Evolutionary conservation across 2,797 vertebrate species (phyloP).

Genomic region (Austrolebias charrua): DNA sequence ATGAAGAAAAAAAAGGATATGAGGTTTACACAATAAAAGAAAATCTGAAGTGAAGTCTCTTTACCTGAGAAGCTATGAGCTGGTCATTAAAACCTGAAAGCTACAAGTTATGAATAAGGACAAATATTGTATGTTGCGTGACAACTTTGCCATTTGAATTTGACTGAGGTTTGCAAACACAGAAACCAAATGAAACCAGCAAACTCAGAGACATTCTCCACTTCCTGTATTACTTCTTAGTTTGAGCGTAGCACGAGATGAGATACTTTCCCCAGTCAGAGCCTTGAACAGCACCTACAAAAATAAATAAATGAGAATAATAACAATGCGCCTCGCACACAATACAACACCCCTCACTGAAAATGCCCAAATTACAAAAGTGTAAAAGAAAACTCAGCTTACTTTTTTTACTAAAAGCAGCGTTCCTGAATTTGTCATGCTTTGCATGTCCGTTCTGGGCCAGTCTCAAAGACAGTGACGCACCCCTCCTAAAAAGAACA

Average conservation of each 20-base stretch:
- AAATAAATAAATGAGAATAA: not conserved
- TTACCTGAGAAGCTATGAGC: not conserved
- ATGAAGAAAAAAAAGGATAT: too few relatives aligned
- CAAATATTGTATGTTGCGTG: not conserved
- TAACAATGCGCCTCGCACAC: too few relatives aligned
- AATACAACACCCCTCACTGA: not conserved
- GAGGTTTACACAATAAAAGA: too few relatives aligned
- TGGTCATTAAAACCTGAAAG: conserved; percentile 1
- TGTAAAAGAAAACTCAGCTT: conserved; percentile 26
- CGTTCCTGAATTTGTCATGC: conserved; percentile 57
- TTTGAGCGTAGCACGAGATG: conserved; percentile 61
- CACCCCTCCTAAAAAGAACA: conserved; percentile 70
- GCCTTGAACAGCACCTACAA: conserved; percentile 51
- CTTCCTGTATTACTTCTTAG: conserved; percentile 32
- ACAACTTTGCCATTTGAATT: not conserved
- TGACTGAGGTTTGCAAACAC: too few relatives aligned
- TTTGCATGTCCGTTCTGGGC: conserved; percentile 76
- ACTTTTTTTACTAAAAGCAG: conserved; percentile 52
- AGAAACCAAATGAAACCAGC: not conserved
- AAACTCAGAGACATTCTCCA: not conserved
- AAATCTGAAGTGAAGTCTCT: too few relatives aligned
- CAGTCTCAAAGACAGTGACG: conserved; percentile 75
- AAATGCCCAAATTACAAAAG: not conserved
- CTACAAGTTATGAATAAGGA: not conserved
- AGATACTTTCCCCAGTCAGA: conserved; percentile 73